Evolutionary conservation across 2,797 vertebrate genomes (phyloP).

Genomic region (Apogon talboti): DNA sequence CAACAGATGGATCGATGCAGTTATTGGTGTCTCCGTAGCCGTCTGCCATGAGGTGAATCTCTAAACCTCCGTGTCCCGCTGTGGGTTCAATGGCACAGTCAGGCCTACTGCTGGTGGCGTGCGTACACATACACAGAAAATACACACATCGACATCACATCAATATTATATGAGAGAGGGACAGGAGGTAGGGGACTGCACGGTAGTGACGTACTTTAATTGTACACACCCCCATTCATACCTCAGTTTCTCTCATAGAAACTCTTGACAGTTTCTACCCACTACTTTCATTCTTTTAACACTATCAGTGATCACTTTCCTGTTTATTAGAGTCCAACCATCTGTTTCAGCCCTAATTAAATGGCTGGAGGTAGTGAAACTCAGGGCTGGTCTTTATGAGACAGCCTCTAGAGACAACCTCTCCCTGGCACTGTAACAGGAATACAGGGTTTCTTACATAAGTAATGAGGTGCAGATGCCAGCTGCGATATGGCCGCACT

Average conservation of each 20-base stretch:
- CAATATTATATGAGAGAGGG: conserved; percentile 63
- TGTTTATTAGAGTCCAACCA: conserved; percentile 56
- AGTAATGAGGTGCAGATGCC: conserved; percentile 74
- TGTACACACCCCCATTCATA: conserved; percentile 15
- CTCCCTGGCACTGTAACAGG: conserved; percentile 59
- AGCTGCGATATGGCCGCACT: conserved; percentile 71
- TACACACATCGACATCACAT: conserved; percentile 49
- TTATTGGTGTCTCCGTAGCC: conserved; percentile 43
- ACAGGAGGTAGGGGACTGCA: conserved; percentile 22
- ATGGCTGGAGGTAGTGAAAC: conserved; percentile 49
- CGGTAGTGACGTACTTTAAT: conserved; percentile 38
- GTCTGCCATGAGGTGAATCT: conserved; percentile 53
- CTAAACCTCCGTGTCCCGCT: conserved; percentile 47
- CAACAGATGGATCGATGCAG: conserved; percentile 39
- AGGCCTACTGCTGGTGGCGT: conserved; percentile 36
- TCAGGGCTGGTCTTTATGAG: conserved; percentile 44
- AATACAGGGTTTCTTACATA: conserved; percentile 73
- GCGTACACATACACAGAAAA: conserved; percentile 19
- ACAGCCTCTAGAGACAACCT: conserved; percentile 55
- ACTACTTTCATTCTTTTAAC: conserved; percentile 35
- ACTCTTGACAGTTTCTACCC: conserved; percentile 33
- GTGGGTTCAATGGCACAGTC: conserved; percentile 55
- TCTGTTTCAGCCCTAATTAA: conserved; percentile 69
- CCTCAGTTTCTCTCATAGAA: conserved; percentile 12
- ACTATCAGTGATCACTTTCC: conserved; percentile 19